Conservation (phyloP, 2,888 invertebrate species). For the Aphodius granarius region DNA sequence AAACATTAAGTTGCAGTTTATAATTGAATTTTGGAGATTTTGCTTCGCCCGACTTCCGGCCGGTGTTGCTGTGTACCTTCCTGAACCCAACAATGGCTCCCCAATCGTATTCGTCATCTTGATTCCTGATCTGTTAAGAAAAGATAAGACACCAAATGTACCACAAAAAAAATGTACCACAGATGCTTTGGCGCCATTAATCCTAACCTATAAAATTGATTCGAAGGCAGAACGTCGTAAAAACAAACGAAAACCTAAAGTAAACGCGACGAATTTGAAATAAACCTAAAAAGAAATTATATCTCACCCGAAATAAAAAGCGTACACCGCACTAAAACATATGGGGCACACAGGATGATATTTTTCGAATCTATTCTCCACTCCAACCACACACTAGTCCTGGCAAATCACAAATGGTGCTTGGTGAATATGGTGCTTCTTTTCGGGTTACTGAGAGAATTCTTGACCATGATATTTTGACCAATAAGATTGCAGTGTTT, state of each 20-base stretch:
- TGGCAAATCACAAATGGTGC: neutral
- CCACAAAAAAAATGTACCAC: neutral
- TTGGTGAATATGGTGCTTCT: too few relatives aligned
- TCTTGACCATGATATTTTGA: neutral
- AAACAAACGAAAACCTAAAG: neutral
- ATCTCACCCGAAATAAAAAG: neutral
- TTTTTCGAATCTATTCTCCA: too few relatives aligned
- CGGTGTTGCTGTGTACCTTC: slow-evolving; percentile 41
- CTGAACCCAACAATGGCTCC: slow-evolving; percentile 93
- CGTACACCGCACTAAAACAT: neutral
- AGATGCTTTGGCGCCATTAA: too few relatives aligned
- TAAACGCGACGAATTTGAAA: neutral
- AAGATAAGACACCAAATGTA: slow-evolving; percentile 15
- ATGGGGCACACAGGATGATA: neutral
- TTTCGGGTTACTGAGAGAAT: neutral
- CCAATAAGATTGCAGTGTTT: neutral
- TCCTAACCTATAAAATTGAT: too few relatives aligned
- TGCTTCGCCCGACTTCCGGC: slow-evolving; percentile 38
- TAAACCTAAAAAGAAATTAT: neutral
- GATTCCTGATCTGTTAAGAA: slow-evolving; percentile 70
- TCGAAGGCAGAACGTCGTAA: too few relatives aligned
- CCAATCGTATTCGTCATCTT: slow-evolving; percentile 92
- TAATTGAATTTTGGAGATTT: slow-evolving; percentile 60
- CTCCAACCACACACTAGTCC: too few relatives aligned
- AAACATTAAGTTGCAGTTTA: slow-evolving; percentile 78